Evolutionary conservation across 1,140 invertebrate species (phyloP).

Genomic region (Eumaeus atala): DNA sequence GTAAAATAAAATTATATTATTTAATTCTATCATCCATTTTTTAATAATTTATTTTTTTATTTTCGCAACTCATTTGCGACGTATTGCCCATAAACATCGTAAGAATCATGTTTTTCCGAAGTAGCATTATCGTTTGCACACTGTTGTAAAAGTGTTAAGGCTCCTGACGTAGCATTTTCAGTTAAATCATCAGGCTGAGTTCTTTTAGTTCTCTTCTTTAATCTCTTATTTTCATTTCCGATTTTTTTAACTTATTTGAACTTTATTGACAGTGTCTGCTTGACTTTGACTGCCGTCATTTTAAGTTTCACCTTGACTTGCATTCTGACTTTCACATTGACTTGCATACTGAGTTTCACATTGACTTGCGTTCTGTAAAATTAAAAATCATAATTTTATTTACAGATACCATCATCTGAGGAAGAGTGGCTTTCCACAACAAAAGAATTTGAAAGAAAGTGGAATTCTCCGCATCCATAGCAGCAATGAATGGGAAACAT

Average conservation of each 20-base stretch:
- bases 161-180: constrained; percentile 18
- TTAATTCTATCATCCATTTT: not conserved
- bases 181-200: constrained; percentile 13
- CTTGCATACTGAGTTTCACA: constrained; percentile 12
- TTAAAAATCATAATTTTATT: constrained; percentile 19
- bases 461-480: no score
- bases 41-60: constrained; percentile 23
- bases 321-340: no score
- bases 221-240: constrained; percentile 17
- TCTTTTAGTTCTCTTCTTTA: constrained; percentile 19
- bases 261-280: constrained; percentile 13
- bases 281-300: constrained; percentile 15
- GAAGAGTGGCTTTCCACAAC: constrained; percentile 15
- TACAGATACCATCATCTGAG: constrained; percentile 18
- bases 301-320: constrained; percentile 10
- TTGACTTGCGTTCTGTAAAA: constrained; percentile 16
- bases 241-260: constrained; percentile 11
- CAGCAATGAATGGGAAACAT: no score
- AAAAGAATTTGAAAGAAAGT: constrained; percentile 13
- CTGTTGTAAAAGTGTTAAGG: constrained; percentile 19
- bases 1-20: constrained; percentile 19
- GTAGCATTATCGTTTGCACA: constrained; percentile 17
- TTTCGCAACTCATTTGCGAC: constrained; percentile 20
- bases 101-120: constrained; percentile 18
- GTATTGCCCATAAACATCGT: constrained; percentile 17